These are phyloP conservation scores for Bellardia pandia DNA, from an alignment of 2,888 invertebrate genomes.

Conservation along the genomic window DNA sequence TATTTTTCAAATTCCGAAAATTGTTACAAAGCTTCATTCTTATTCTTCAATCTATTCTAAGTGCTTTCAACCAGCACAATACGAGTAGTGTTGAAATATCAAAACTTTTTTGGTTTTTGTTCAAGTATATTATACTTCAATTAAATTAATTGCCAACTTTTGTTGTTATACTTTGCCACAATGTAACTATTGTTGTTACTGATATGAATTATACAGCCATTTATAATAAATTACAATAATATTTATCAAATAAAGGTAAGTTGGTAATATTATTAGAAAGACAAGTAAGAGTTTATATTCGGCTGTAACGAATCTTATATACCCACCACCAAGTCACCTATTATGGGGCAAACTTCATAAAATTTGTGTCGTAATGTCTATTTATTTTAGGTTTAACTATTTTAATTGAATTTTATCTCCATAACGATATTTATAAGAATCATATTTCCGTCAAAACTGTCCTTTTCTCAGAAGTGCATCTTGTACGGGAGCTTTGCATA, in stretches of 20 bases:
- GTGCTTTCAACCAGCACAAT: background rate
- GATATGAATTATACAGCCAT: background rate
- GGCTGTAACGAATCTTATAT: no score
- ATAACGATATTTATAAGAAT: no score
- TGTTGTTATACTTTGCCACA: background rate
- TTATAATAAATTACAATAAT: slow-evolving; percentile 24
- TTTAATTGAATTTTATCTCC: no score
- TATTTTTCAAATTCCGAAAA: slow-evolving; percentile 10
- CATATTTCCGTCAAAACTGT: no score
- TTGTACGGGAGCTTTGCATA: no score
- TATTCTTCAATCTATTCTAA: background rate
- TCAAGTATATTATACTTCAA: background rate
- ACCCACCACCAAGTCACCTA: no score
- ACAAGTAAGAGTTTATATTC: background rate
- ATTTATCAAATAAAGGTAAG: background rate
- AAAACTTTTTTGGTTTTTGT: background rate
- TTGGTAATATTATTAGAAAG: background rate
- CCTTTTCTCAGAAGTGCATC: no score
- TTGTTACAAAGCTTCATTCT: slow-evolving; percentile 8
- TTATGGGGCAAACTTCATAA: no score
- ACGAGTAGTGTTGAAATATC: background rate
- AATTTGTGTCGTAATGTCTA: no score
- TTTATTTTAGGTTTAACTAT: no score
- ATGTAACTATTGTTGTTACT: background rate
- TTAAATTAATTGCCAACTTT: slow-evolving; percentile 18